A percentile compares a stretch with the other conserved stretches of the same genome.
phyloP scores from a whole-genome alignment of 2,888 invertebrate genomes.

The Eupeodes luniger region DNA sequence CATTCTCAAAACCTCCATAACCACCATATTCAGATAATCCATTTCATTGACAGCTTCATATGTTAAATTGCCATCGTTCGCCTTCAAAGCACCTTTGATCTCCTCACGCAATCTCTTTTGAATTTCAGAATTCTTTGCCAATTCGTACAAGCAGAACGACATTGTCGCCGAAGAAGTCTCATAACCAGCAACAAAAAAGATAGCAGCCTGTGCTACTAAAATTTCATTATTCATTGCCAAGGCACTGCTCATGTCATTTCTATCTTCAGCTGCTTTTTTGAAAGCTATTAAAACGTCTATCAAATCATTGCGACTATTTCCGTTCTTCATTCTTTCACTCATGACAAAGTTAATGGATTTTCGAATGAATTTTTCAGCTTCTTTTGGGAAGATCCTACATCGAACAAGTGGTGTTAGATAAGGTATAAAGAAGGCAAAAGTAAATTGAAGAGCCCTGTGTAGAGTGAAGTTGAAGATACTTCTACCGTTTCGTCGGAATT shows the following conservation, averaged over 20 bases:
- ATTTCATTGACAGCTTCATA: conserved; percentile 84
- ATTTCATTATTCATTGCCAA: conserved; percentile 77
- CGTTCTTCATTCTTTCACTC: conserved; percentile 78
- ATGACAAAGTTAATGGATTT: conserved; percentile 81
- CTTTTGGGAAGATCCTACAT: conserved; percentile 77
- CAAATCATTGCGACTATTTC: conserved; percentile 82
- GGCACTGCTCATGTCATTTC: conserved; percentile 34
- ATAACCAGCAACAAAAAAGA: conserved; percentile 82
- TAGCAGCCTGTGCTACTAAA: conserved; percentile 81
- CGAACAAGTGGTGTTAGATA: conserved; percentile 62
- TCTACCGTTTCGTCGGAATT: conserved; percentile 77
- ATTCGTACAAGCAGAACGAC: conserved; percentile 83
- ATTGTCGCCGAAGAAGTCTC: conserved; percentile 84
- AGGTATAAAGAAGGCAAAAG: conserved; percentile 78
- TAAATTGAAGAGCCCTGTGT: conserved; percentile 74
- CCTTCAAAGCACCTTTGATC: conserved; percentile 82
- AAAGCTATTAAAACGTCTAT: conserved; percentile 84
- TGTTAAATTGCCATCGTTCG: conserved; percentile 79
- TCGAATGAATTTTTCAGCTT: conserved; percentile 80
- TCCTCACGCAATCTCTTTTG: conserved; percentile 84
- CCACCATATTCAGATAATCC: conserved; percentile 84
- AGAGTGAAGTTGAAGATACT: conserved; percentile 75
- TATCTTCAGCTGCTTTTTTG: conserved; percentile 77
- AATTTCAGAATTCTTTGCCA: conserved; percentile 82
- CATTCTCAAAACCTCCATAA: conserved; percentile 81